Conservation (phyloP, 2,113 vertebrate genomes). For the Oncorhynchus gorbuscha region DNA sequence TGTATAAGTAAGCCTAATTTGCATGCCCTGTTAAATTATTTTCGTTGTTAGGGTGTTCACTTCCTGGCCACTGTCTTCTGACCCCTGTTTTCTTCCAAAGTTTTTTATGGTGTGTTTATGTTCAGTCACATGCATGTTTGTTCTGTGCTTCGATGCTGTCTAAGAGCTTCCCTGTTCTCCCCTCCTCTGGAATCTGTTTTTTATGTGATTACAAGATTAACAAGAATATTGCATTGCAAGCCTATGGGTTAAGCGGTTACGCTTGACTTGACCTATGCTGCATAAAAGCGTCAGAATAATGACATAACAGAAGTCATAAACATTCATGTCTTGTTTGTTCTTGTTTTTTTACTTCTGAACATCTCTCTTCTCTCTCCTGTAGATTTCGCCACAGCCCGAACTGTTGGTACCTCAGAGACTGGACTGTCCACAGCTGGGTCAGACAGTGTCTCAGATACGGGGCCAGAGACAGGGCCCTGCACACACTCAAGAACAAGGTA, state of each 20-base stretch:
- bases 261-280: background rate
- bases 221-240: background rate
- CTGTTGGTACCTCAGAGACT: constrained; percentile 90
- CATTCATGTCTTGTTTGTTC: background rate
- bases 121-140: constrained; percentile 54
- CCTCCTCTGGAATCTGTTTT: constrained; percentile 18
- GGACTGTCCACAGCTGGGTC: constrained; percentile 93
- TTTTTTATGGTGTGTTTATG: constrained; percentile 42
- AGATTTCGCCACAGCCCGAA: constrained; percentile 98
- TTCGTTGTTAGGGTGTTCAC: background rate
- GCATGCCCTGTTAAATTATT: background rate
- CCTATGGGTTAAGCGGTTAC: background rate
- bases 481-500: constrained; percentile 93
- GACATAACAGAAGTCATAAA: background rate
- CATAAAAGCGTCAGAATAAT: background rate
- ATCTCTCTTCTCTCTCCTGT: constrained; percentile 14
- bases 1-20: constrained; percentile 86
- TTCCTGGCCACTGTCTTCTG: background rate
- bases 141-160: constrained; percentile 50
- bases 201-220: no score
- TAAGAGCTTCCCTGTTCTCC: constrained; percentile 66
- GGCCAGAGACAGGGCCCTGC: constrained; percentile 86
- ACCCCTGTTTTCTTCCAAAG: background rate
- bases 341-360: background rate
- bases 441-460: constrained; percentile 88